Evolutionary conservation across 2,888 invertebrate genomes (phyloP).

Genomic region (Diarsia brunnea): DNA sequence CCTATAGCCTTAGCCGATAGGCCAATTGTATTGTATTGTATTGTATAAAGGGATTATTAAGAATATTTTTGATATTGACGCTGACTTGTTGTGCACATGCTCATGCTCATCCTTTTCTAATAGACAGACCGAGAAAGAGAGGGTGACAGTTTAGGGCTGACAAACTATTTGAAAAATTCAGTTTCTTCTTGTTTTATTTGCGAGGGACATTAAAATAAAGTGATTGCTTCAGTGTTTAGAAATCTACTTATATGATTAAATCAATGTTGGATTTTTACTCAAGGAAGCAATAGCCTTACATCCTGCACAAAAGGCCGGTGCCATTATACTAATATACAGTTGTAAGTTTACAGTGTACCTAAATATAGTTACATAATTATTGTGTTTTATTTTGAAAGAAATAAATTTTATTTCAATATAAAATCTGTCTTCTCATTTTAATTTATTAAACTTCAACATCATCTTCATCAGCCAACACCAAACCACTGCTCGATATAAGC

Average conservation of each 20-base stretch:
- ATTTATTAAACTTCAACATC: not conserved
- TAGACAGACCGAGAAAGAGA: constrained; percentile 7
- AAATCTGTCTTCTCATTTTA: not conserved
- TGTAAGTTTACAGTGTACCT: constrained; percentile 35
- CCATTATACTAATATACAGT: not conserved
- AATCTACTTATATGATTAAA: not conserved
- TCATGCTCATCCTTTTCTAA: constrained; percentile 16
- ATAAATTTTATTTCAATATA: constrained; percentile 41
- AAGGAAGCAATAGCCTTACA: not conserved
- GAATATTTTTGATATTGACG: constrained; percentile 42
- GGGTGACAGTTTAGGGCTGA: not conserved
- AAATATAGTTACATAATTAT: not conserved
- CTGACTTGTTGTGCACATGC: constrained; percentile 9
- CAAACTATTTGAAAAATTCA: not conserved
- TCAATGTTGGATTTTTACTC: not conserved
- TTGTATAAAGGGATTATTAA: constrained; percentile 48
- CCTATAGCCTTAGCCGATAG: constrained; percentile 41
- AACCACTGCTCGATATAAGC: too few species aligned
- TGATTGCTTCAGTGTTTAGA: not conserved
- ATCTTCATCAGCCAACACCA: too few species aligned
- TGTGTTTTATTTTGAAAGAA: constrained; percentile 35
- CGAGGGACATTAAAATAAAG: not conserved
- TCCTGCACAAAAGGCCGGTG: not conserved
- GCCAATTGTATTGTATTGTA: constrained; percentile 36
- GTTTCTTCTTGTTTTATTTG: not conserved